Percentiles rank a stretch among this genome's conserved stretches.
phyloP scores from a whole-genome alignment of 2,113 vertebrate species.

The Lynx canadensis region DNA sequence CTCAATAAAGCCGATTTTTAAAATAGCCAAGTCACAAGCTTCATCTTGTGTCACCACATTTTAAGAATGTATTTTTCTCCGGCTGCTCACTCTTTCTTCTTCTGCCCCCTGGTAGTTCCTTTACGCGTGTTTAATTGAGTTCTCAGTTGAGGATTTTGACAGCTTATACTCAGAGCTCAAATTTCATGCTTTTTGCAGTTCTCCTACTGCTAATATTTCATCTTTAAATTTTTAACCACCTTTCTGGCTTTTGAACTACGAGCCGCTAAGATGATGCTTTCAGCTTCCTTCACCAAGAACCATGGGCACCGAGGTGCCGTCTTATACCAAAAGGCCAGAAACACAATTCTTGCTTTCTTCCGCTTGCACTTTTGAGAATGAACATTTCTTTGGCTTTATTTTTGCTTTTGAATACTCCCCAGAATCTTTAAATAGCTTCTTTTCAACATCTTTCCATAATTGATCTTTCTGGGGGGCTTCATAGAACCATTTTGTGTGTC shows the following conservation, averaged over 20 bases:
- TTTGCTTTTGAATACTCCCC: neutral
- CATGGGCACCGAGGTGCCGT: fast-evolving
- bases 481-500: neutral
- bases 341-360: neutral
- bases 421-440: neutral
- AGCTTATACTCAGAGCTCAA: neutral
- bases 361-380: neutral
- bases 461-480: neutral
- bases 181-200: neutral
- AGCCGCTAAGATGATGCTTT: neutral
- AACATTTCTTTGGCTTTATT: neutral
- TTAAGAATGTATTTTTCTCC: neutral
- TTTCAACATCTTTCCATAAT: neutral
- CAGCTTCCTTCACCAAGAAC: neutral
- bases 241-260: neutral
- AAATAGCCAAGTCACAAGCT: neutral
- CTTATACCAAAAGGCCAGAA: neutral
- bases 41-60: neutral
- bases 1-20: neutral
- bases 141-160: neutral
- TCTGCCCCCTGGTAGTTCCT: neutral
- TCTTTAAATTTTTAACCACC: neutral
- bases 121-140: neutral
- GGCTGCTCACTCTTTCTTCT: no score
- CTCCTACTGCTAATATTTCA: neutral